These are phyloP conservation scores for Heliconius himera DNA, from an alignment of 1,140 invertebrate genomes.

Conservation along the genomic window DNA sequence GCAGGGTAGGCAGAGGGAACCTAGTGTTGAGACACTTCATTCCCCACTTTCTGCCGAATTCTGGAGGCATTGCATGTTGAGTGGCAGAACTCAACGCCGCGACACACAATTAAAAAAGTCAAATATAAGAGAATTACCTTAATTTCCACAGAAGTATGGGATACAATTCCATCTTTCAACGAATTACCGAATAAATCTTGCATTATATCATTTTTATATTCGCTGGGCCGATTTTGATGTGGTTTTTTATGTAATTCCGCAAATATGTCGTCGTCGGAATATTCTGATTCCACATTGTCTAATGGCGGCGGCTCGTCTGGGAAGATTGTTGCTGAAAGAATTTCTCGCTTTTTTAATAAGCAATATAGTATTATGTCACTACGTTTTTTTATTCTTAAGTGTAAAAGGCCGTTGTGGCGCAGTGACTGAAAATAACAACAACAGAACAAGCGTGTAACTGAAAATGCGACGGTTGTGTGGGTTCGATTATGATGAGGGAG, in stretches of 20 bases:
- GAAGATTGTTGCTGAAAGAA: constrained; percentile 75
- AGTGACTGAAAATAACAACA: no score
- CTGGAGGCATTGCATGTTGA: no score
- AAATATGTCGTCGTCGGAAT: constrained; percentile 65
- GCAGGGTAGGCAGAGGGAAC: no score
- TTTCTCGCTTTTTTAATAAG: neutral
- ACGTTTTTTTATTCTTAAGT: no score
- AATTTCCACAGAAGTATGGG: neutral
- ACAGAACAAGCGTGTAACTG: no score
- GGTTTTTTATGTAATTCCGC: constrained; percentile 62
- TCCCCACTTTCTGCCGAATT: no score
- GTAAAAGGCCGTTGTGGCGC: no score
- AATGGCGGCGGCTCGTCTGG: constrained; percentile 80
- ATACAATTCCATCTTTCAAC: constrained; percentile 19
- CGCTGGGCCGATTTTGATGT: constrained; percentile 25
- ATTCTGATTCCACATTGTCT: constrained; percentile 59
- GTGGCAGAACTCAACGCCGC: no score
- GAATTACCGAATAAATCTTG: constrained; percentile 37
- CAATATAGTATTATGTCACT: neutral
- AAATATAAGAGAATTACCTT: neutral
- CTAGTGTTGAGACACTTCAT: no score
- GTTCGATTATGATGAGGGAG: no score
- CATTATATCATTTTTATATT: constrained; percentile 25
- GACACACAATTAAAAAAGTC: neutral
- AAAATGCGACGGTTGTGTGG: no score